phyloP scores from a whole-genome alignment of 2,113 vertebrate genomes.

The Siniperca knerii region DNA sequence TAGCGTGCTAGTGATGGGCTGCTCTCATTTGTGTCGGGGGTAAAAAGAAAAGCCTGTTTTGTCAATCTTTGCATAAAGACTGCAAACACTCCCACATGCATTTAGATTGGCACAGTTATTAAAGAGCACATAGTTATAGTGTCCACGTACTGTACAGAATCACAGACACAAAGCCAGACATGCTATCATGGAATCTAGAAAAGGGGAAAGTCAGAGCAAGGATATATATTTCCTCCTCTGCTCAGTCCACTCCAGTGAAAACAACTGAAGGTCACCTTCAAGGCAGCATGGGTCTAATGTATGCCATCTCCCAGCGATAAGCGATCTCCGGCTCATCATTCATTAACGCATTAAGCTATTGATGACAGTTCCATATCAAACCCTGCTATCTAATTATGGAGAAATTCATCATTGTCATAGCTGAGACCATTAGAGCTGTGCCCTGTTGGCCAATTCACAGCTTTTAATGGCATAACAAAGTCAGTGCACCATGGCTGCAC shows the following conservation, averaged over 20 bases:
- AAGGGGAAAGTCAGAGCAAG: constrained; percentile 22
- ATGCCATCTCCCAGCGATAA: constrained; percentile 41
- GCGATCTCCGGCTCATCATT: constrained; percentile 59
- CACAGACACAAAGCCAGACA: neutral
- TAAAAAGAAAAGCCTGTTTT: constrained; percentile 41
- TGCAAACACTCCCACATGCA: constrained; percentile 43
- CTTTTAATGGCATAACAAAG: constrained; percentile 62
- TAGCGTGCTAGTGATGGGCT: constrained; percentile 57
- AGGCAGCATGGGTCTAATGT: constrained; percentile 65
- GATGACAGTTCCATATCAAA: constrained; percentile 67
- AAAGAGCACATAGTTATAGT: constrained; percentile 20
- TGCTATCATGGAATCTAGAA: neutral
- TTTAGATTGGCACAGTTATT: constrained; percentile 37
- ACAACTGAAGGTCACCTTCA: constrained; percentile 63
- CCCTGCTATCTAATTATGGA: constrained; percentile 55
- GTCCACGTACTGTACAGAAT: constrained; percentile 3
- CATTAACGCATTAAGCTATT: constrained; percentile 59
- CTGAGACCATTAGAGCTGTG: constrained; percentile 49
- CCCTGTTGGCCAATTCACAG: constrained; percentile 49
- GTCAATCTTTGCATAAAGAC: constrained; percentile 33
- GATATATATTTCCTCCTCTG: neutral
- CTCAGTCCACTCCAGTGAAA: constrained; percentile 10
- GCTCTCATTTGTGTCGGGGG: constrained; percentile 58
- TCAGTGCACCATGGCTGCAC: constrained; percentile 38
- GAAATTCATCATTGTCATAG: constrained; percentile 70